Evolutionary conservation across 53 echinoderm and acorn worm genomes (phyloP), one percentile per base, ranked within the genome.

Genomic region (Paracentrotus lividus): DNA sequence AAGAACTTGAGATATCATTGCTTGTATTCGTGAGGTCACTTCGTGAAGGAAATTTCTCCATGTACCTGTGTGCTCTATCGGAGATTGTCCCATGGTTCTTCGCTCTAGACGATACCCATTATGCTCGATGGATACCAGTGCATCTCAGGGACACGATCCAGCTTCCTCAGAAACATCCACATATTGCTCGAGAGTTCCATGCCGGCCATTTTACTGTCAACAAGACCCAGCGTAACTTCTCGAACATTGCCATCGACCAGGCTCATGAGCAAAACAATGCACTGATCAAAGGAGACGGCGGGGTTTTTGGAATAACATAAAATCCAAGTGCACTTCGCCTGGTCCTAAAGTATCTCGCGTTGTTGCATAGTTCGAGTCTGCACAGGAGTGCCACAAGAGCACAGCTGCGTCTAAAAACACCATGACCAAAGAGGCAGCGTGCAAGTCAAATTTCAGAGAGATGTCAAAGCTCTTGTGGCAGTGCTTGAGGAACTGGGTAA

Each of bases 61-160:
- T 96, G 85, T 96, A 96, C 51, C 64, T 94, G 40, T 85, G 94
- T 1, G 16, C 93, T 18, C 90, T 95, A 29, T 85, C 94, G 26
- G 52, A 94, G 75, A 16, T 95, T 3, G 40, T 53, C 64, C 95
- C 94, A 12, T 96, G 97, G 97, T 40, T 96, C 38, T 96, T 96
- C 60, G 45, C 67, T 33, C 81, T 95, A 24, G 65, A 97, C 58
- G 94, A 95, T 53, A 93, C 88, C 9, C 54, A 95, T 60, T 97
- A 97, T 60, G 88, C 97, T 16, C 29, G 97, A 34, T 97, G 97
- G 95, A 15, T 97, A 1, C 47, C 97, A 29, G 94, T 97, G 14
- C 95, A 97, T 60, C 31, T 95, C 1, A 47, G 94, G 14, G 94
- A 94, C 87, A 94, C 95, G 95, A 20, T 15, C 8, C 59, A 26